A percentile compares a stretch with the other conserved stretches of the same genome.
phyloP scores from a whole-genome alignment of 2,888 invertebrate genomes.

The Erannis defoliaria region DNA sequence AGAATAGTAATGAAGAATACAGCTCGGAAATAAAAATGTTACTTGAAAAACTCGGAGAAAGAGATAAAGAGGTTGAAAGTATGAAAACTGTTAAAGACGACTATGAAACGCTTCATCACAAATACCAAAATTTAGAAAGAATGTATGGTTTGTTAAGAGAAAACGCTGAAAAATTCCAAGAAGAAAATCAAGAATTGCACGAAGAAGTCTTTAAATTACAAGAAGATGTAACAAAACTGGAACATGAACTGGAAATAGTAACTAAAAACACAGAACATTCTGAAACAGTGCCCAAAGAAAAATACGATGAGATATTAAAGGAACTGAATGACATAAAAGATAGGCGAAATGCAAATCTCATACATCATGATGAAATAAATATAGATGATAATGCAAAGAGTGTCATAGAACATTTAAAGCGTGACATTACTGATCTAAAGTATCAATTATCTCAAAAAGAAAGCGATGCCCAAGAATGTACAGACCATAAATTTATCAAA shows the following conservation, averaged over 20 bases:
- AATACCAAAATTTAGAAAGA: slow-evolving; percentile 81
- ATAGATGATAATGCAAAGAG: slow-evolving; percentile 83
- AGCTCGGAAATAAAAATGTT: slow-evolving; percentile 75
- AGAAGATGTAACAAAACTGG: slow-evolving; percentile 78
- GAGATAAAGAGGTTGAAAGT: slow-evolving; percentile 74
- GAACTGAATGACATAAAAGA: slow-evolving; percentile 70
- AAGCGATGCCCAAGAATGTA: slow-evolving; percentile 49
- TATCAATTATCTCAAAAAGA: slow-evolving; percentile 71
- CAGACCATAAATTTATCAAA: slow-evolving; percentile 65
- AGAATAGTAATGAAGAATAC: slow-evolving; percentile 77
- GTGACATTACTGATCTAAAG: slow-evolving; percentile 77
- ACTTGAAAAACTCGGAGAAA: slow-evolving; percentile 73
- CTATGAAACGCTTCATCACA: slow-evolving; percentile 75
- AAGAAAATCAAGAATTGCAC: slow-evolving; percentile 83
- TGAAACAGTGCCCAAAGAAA: slow-evolving; percentile 69
- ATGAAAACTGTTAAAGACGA: slow-evolving; percentile 62
- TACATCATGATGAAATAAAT: slow-evolving; percentile 76
- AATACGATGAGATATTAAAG: slow-evolving; percentile 70
- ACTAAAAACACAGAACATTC: slow-evolving; percentile 63
- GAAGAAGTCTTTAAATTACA: slow-evolving; percentile 82
- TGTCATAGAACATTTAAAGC: slow-evolving; percentile 80
- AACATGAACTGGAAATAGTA: slow-evolving; percentile 76
- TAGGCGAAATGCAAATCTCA: slow-evolving; percentile 63
- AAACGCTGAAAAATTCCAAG: slow-evolving; percentile 83
- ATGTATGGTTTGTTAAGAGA: slow-evolving; percentile 76